Percentiles rank a stretch among this genome's conserved stretches.
Conservation (phyloP, 2,888 invertebrate species). For the Dilophus febrilis region DNA sequence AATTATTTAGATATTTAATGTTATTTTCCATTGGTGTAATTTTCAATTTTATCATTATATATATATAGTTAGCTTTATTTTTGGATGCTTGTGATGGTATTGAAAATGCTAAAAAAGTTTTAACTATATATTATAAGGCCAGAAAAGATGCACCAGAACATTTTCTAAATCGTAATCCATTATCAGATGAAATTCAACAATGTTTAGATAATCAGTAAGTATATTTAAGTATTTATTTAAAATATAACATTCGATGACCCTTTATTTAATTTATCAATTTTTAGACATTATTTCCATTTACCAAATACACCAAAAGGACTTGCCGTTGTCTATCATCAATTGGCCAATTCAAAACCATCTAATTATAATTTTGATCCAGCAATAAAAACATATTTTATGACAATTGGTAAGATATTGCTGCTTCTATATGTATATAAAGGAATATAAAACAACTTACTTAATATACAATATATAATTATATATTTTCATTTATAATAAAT, state of each 20-base stretch:
- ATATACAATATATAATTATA: no score
- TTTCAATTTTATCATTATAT: neutral
- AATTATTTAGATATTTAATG: neutral
- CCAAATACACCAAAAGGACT: constrained; percentile 42
- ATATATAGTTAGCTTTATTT: constrained; percentile 11
- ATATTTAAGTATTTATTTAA: neutral
- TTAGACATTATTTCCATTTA: constrained; percentile 38
- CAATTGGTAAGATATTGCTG: constrained; percentile 36
- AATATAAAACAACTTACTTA: no score
- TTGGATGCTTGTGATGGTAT: constrained; percentile 10
- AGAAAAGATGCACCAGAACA: constrained; percentile 43
- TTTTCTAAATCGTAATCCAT: constrained; percentile 38
- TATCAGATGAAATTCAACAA: constrained; percentile 24
- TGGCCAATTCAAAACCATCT: constrained; percentile 37
- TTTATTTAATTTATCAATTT: constrained; percentile 15
- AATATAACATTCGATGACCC: neutral
- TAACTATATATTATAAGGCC: constrained; percentile 41
- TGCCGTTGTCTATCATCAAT: constrained; percentile 42
- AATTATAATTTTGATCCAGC: constrained; percentile 41
- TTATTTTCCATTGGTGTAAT: neutral
- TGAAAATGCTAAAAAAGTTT: constrained; percentile 9
- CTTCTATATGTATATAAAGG: no score
- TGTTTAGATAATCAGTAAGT: constrained; percentile 34
- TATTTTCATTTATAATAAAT: neutral
- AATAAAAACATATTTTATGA: constrained; percentile 41